Percentiles rank a stretch among this genome's conserved stretches.
Evolutionary conservation across 2,888 invertebrate genomes (phyloP).

Genomic region (Erynnis tages): DNA sequence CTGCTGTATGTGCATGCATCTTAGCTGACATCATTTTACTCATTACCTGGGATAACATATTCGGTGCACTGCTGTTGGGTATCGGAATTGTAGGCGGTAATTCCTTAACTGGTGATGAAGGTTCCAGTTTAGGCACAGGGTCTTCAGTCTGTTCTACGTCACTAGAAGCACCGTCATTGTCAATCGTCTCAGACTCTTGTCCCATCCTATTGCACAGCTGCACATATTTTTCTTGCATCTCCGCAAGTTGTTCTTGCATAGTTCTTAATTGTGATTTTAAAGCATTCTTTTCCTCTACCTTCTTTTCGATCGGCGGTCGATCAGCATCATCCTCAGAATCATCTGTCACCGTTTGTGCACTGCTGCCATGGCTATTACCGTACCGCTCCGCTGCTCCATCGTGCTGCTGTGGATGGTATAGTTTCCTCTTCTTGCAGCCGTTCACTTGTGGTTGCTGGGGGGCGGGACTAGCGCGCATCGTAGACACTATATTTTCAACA

Average conservation of each 20-base stretch:
- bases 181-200: slow-evolving; percentile 88
- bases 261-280: slow-evolving; percentile 92
- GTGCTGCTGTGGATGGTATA: slow-evolving; percentile 97
- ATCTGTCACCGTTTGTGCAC: slow-evolving; percentile 78
- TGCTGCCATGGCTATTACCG: slow-evolving; percentile 73
- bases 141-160: slow-evolving; percentile 84
- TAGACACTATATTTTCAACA: slow-evolving; percentile 97
- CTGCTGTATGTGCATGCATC: slow-evolving; percentile 79
- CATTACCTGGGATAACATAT: slow-evolving; percentile 84
- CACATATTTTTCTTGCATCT: slow-evolving; percentile 95
- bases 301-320: slow-evolving; percentile 90
- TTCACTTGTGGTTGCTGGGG: slow-evolving; percentile 89
- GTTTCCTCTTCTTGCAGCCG: slow-evolving; percentile 97
- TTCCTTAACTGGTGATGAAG: slow-evolving; percentile 79
- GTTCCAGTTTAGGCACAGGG: slow-evolving; percentile 80
- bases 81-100: slow-evolving; percentile 65
- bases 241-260: slow-evolving; percentile 94
- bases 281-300: slow-evolving; percentile 92
- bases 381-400: slow-evolving; percentile 85
- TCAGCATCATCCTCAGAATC: slow-evolving; percentile 90
- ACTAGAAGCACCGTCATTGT: slow-evolving; percentile 87
- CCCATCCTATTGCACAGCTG: slow-evolving; percentile 93
- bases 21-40: slow-evolving; percentile 85
- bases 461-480: slow-evolving; percentile 94
- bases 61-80: slow-evolving; percentile 67